Conservation (phyloP, 2,113 vertebrate species). For the Cyanistes caeruleus region DNA sequence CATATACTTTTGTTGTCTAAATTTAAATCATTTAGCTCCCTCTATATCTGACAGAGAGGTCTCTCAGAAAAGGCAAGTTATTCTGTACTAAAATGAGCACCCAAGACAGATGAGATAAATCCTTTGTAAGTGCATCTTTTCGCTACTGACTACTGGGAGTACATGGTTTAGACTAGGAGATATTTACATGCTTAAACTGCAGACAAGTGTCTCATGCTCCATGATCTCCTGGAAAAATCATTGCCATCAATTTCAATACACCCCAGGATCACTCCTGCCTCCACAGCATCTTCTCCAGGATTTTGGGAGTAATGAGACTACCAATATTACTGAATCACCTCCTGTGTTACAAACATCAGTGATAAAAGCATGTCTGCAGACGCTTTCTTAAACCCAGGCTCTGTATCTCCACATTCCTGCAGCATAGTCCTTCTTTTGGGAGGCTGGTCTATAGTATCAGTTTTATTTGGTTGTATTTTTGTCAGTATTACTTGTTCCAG, state of each 20-base stretch:
- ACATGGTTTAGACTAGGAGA: neutral
- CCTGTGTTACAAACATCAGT: neutral
- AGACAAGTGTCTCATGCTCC: neutral
- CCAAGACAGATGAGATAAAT: neutral
- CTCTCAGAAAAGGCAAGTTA: neutral
- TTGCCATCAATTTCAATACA: neutral
- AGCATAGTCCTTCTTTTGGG: neutral
- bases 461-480: neutral
- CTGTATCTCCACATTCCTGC: neutral
- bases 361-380: neutral
- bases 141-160: neutral
- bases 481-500: neutral
- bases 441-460: neutral
- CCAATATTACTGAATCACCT: accelerated
- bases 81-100: neutral
- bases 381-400: neutral
- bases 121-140: neutral
- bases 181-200: neutral
- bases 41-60: neutral
- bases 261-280: neutral
- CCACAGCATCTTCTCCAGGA: neutral
- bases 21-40: neutral
- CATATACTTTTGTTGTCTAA: neutral
- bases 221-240: neutral
- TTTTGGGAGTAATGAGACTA: neutral